These are phyloP conservation scores for Nemotelus pantherinus DNA, from an alignment of 2,888 invertebrate genomes.

Conservation along the genomic window DNA sequence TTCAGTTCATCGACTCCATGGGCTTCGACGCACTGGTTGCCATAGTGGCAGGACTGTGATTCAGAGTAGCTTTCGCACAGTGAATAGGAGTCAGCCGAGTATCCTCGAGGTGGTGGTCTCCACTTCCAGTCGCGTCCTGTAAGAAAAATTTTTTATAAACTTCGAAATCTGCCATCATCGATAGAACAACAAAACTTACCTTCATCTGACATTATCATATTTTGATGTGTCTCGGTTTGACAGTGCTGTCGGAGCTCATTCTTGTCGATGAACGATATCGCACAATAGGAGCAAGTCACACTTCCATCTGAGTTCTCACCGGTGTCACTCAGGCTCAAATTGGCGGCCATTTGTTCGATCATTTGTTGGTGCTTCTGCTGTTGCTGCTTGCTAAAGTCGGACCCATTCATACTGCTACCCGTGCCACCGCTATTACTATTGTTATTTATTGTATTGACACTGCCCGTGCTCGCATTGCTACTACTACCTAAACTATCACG, in stretches of 20 bases:
- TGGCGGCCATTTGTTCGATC: slow-evolving; percentile 40
- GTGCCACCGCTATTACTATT: slow-evolving; percentile 43
- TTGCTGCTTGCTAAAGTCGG: slow-evolving; percentile 44
- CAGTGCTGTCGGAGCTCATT: slow-evolving; percentile 70
- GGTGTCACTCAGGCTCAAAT: slow-evolving; percentile 48
- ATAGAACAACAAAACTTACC: slow-evolving; percentile 57
- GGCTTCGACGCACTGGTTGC: slow-evolving; percentile 78
- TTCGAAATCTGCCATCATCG: background rate
- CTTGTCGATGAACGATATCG: slow-evolving; percentile 67
- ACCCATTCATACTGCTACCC: slow-evolving; percentile 44
- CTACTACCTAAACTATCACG: slow-evolving; percentile 46
- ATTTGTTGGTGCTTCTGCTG: slow-evolving; percentile 46
- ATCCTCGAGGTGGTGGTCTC: slow-evolving; percentile 76
- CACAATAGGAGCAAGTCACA: slow-evolving; percentile 69
- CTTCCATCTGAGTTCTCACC: slow-evolving; percentile 55
- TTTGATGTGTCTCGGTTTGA: slow-evolving; percentile 72
- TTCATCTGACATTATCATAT: slow-evolving; percentile 76
- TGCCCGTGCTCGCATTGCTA: slow-evolving; percentile 44
- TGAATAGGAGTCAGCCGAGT: slow-evolving; percentile 72
- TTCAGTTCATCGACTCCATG: slow-evolving; percentile 76
- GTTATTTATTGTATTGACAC: slow-evolving; percentile 50
- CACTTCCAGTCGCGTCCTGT: slow-evolving; percentile 72
- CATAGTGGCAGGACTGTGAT: slow-evolving; percentile 72
- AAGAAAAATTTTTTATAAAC: slow-evolving; percentile 35
- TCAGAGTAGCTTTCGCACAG: slow-evolving; percentile 71